Percentiles rank a stretch among this genome's conserved stretches.
Evolutionary conservation across 2,797 vertebrate species (phyloP).

Genomic region (Sarcoramphus papa): DNA sequence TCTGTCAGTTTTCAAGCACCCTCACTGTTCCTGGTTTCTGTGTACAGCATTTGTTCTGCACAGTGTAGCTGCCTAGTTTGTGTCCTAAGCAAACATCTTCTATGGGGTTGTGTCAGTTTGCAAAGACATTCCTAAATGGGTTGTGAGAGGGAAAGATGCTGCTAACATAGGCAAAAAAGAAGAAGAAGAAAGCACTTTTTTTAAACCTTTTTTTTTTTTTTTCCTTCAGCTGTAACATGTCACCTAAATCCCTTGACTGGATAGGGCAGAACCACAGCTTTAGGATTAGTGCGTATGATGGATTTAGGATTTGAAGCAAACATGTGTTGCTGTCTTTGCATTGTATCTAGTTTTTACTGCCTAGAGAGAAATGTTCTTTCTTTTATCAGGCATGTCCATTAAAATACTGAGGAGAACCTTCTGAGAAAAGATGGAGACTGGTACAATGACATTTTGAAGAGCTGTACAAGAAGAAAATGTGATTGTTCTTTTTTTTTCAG

Average conservation of each 20-base stretch:
- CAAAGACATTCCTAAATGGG: background rate
- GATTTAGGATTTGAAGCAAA: conserved; percentile 82
- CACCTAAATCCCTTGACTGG: conserved; percentile 81
- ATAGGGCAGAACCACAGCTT: conserved; percentile 65
- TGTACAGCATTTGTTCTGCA: background rate
- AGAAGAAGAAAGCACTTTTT: background rate
- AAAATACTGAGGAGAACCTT: background rate
- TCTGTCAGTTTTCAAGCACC: background rate
- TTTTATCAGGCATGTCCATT: background rate
- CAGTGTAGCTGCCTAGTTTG: background rate
- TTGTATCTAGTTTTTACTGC: background rate
- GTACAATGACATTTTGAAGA: background rate
- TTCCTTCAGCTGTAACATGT: conserved; percentile 58
- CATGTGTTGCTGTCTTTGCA: conserved; percentile 60
- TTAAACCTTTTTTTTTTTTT: background rate
- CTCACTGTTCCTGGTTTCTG: background rate
- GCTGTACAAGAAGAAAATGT: background rate
- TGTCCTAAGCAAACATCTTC: background rate
- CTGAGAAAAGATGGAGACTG: background rate
- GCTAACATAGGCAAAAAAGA: background rate
- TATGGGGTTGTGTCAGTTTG: background rate
- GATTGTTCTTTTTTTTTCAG: background rate
- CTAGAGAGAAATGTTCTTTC: background rate
- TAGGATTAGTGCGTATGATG: conserved; percentile 81
- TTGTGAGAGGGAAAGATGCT: background rate